Evolutionary conservation across 2,797 vertebrate species (phyloP), one percentile per base, ranked within the genome.

Genomic region (Sphaeramia orbicularis): DNA sequence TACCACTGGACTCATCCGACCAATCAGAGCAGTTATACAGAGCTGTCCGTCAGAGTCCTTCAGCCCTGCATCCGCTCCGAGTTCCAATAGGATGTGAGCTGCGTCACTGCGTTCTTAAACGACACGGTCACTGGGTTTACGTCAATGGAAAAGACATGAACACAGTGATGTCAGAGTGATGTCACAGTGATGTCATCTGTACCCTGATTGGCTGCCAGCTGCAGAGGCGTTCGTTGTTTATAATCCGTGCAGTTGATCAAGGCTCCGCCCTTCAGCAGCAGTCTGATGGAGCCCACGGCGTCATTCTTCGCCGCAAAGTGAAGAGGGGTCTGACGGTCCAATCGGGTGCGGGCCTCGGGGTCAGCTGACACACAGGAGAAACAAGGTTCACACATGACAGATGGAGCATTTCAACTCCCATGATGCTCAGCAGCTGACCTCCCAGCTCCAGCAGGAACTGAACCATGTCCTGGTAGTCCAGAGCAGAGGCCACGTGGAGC

Each of bases 281-380:
- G 70, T 18, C 55, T 61, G 67, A 91, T 65, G 0, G 87, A 77
- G 0, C 24, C 52, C 0, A 85, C 52, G 0, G 91, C 87, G 1
- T 91, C 88, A 1, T 93, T 88, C 80, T 93, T 93, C 7, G 91
- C 87, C 6, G 91, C 92, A 9, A 76, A 94, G 78, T 94, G 92
- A 50, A 93, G 83, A 2, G 89, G 87, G 1, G 88, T 93, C 71
- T 93, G 90, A 24, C 62, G 55, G 81, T 87, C 88, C 41, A 57
- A 75, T 4, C 32, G 1, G 1, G 91, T 92, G 24, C n/a, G 43
- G 19, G 86, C 84, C 45, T 76, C 85, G 0, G 74, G 49, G 47
- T 91, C 82, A 40, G 87, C 92, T 94, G 49, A 18, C 14, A 47
- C 30, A 52, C 6, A 38, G 21, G 21, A 24, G 21, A 24, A 24